Percentiles rank a stretch among this genome's conserved stretches.
Evolutionary conservation across 2,888 invertebrate genomes (phyloP).

Genomic region (Diplolepis rosae): DNA sequence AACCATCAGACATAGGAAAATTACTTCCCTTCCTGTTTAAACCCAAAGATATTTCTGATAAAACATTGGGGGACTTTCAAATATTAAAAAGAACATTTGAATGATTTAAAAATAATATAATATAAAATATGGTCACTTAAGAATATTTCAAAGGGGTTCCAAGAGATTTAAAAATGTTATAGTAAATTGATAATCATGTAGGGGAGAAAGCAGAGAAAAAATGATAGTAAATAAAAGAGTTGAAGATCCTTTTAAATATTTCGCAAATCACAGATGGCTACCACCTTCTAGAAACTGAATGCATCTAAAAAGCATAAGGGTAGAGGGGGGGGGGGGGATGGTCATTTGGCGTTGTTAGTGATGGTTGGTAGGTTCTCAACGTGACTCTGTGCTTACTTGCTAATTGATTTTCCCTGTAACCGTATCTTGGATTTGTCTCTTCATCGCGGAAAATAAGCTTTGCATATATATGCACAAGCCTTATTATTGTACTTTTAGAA

Average conservation of each 20-base stretch:
- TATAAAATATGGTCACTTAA: too few relatives aligned
- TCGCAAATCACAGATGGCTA: not conserved
- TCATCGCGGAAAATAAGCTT: not conserved
- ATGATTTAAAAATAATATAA: too few relatives aligned
- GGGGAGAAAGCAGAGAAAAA: not conserved
- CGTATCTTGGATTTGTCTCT: conserved; percentile 5
- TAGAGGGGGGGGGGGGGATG: not conserved
- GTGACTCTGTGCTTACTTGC: conserved; percentile 16
- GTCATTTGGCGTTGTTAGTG: conserved; percentile 11
- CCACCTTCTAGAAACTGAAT: not conserved
- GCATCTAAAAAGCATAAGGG: not conserved
- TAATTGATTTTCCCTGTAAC: conserved; percentile 28
- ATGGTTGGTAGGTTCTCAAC: conserved; percentile 22
- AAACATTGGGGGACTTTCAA: too few relatives aligned
- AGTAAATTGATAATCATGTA: not conserved
- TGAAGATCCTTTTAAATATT: not conserved
- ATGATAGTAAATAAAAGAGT: not conserved
- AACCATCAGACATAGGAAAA: not conserved
- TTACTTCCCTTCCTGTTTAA: too few relatives aligned
- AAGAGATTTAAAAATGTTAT: too few relatives aligned
- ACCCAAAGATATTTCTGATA: too few relatives aligned
- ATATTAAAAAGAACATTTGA: too few relatives aligned
- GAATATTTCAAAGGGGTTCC: too few relatives aligned
- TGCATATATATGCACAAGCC: not conserved
- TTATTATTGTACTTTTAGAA: not conserved